Evolutionary conservation across 2,888 invertebrate species (phyloP), one percentile per base, ranked within the genome.

Genomic region (Corbicula japonica): DNA sequence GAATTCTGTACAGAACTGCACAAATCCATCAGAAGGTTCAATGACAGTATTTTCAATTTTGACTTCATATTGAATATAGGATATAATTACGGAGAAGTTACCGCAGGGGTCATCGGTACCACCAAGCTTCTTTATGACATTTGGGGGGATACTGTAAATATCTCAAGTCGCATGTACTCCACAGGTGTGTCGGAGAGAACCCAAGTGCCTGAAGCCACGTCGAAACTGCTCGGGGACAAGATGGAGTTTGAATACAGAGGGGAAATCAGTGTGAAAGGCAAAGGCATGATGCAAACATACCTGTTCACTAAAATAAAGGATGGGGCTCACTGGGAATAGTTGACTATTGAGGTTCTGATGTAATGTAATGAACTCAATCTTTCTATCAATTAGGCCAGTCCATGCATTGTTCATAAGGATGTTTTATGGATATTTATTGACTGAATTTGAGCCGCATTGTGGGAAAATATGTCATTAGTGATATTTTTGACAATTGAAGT

Each of bases 61-160:
- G 90, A 92, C 80, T 94, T 94, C 86, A 93, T 79, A 65, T 85
- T 94, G 63, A 91, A 91, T 72, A 96, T 98, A 79, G 98, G 98
- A 1, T 97, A 96, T 91, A 98, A 99, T 94, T 97, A 96, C 88
- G 99, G 99, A 0, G 98, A 98, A 87, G 98, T 99, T 0, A 98
- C 98, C 0, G 98, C 99, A 0, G 98, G 98, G 1, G 95, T 99
- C 2, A 98, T 99, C 68, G 99, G 99, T 0, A 98, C 98, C 8
- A 97, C 97, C 1, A 99, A 99, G 92, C 94, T 99, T 77, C 97
- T 98, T 93, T 99, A 98, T 90, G 99, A 99, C 93, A 99, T 99
- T 88, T 99, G 99, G 99, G 99, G 99, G 0, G 99, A 99, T 93
- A 98, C 99, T 0, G 99, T 99, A 0, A 99, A 99, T 93, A 98